Base-by-base conservation (phyloP, 2,797 vertebrate species). In the Labeo calbasu region DNA sequence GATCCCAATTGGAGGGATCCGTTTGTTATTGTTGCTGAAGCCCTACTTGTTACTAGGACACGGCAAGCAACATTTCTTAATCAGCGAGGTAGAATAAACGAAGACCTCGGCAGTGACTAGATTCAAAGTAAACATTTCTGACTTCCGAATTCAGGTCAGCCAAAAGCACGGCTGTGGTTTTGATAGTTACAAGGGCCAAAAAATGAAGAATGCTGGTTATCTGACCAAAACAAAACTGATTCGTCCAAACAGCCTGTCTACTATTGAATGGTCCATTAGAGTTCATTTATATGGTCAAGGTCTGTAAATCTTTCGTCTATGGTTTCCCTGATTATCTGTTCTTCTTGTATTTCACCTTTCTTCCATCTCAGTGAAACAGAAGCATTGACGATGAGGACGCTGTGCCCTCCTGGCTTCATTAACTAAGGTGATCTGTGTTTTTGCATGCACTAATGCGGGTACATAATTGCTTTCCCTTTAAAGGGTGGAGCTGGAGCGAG, bases 381-480 rank as follows among this genome's bases (percentile, higher is more conserved):
- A 75, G 32, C 19, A 79, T 32, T 25, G 12, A 65, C 11, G 10
- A 82, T 40, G 46, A 82, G 19, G 59, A 57, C 17, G 1, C 28
- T 63, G 4, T 36, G 50, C 50, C 15, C 50, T 48, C 13, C 61
- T 65, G 46, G 59, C 61, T 82, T 82, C 53, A 63, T 76, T 53
- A 70, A 57, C 15, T 19, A 77, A 73, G 79, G 48, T 85, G 70
- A 83, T 85, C 57, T 73, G 51, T 86, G 73, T 86, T 82, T 80
- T 79, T 88, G 88, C 85, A 84, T 85, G 84, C 82, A 87, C 79
- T 66, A 85, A 69, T 71, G 76, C 77, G 57, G 71, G 70, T 55
- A 77, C 36, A 87, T 88, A 53, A 86, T 86, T 88, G 75, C 77
- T 85, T 68, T 66, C 83, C 76, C 66, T 89, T 68, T 70, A 86